Conservation (phyloP, 2,113 vertebrate species). For the Ophiodon elongatus region DNA sequence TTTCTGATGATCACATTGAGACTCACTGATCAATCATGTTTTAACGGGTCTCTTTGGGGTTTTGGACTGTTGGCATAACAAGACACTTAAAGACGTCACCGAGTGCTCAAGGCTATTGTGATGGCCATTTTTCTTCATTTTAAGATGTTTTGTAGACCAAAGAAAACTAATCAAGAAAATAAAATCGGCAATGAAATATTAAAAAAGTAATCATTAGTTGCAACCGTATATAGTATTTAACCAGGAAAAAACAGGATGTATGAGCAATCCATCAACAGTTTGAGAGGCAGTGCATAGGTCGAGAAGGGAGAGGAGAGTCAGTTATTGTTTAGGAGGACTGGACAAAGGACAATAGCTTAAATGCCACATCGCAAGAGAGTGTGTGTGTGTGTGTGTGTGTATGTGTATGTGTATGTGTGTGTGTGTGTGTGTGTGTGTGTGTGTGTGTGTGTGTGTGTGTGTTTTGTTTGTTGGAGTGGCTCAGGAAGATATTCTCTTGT, state of each 20-base stretch:
- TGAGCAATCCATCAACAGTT: conserved; percentile 17
- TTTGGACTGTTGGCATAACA: neutral
- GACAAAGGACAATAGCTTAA: conserved; percentile 68
- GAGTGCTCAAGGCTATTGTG: neutral
- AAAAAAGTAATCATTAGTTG: neutral
- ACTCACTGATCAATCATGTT: neutral
- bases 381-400: conserved; percentile 28
- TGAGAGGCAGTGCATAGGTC: conserved; percentile 4
- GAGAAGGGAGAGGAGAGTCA: conserved; percentile 25
- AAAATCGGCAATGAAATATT: neutral
- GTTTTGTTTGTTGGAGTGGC: neutral
- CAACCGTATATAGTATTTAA: neutral
- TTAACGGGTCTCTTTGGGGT: neutral
- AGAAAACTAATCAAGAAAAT: neutral
- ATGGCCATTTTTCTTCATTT: neutral
- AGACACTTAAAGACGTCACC: neutral
- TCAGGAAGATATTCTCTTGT: conserved; percentile 19
- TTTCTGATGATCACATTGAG: neutral
- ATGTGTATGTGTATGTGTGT: no score
- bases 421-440: neutral
- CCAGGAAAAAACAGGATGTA: neutral
- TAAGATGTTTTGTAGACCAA: neutral
- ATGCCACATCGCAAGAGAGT: conserved; percentile 39
- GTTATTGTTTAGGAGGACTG: conserved; percentile 53
- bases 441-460: neutral